Conservation (phyloP, 2,888 invertebrate genomes). For the Macrophya annulata region DNA sequence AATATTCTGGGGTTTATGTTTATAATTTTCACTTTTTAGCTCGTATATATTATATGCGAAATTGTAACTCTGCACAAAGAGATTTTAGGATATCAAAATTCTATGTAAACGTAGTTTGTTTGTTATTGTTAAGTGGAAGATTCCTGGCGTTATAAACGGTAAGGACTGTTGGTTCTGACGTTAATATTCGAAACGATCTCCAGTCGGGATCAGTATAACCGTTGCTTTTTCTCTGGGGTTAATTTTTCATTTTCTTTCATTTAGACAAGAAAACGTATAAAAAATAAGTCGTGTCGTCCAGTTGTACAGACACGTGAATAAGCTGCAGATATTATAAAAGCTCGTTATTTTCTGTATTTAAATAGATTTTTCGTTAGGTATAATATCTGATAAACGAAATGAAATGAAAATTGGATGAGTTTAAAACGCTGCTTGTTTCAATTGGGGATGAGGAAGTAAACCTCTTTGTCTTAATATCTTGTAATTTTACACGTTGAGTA, state of each 20-base stretch:
- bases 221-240: conserved; percentile 59
- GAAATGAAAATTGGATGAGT: background rate
- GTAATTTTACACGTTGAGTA: background rate
- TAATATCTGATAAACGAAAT: background rate
- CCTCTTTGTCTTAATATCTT: background rate
- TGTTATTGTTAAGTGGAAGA: conserved; percentile 35
- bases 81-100: background rate
- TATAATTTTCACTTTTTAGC: background rate
- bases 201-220: conserved; percentile 57
- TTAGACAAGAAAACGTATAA: conserved; percentile 36
- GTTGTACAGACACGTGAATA: conserved; percentile 57
- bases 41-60: background rate
- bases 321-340: background rate
- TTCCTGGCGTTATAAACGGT: conserved; percentile 47
- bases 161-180: conserved; percentile 35
- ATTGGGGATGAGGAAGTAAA: background rate
- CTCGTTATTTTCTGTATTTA: background rate
- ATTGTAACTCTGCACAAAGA: background rate
- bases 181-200: conserved; percentile 3
- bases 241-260: conserved; percentile 39
- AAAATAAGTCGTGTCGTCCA: conserved; percentile 59
- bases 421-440: background rate
- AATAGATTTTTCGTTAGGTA: background rate
- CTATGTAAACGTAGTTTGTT: conserved; percentile 12
- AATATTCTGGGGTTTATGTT: background rate